These are phyloP conservation scores for Girardinus metallicus DNA, from an alignment of 2,797 vertebrate species.

Conservation along the genomic window DNA sequence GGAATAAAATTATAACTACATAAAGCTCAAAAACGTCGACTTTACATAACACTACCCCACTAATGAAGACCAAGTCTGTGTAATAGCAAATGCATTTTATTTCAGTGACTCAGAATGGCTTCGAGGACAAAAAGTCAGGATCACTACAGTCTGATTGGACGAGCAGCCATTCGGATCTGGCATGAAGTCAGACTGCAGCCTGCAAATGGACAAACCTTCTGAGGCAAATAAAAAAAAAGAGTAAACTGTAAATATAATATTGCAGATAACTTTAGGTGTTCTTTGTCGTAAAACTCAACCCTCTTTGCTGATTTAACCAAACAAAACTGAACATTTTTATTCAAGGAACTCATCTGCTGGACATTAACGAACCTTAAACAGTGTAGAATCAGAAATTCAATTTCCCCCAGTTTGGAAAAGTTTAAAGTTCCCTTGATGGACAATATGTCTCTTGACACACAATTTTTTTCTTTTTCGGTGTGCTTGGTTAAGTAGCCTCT, in stretches of 20 bases:
- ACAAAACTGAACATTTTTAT: neutral
- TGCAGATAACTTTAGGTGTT: neutral
- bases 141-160: neutral
- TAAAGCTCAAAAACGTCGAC: too few species aligned
- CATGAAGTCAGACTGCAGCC: neutral
- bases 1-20: too few species aligned
- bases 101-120: neutral
- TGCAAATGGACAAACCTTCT: neutral
- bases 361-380: neutral
- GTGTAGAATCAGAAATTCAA: too few species aligned
- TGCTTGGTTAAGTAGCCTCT: constrained; percentile 46
- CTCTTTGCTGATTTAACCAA: neutral
- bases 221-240: neutral
- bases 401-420: constrained; percentile 16
- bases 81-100: neutral
- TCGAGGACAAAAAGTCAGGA: neutral
- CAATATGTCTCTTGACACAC: constrained; percentile 40
- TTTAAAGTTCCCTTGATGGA: neutral
- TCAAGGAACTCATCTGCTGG: neutral
- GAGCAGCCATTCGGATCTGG: neutral
- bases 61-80: too few species aligned
- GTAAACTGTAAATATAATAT: neutral
- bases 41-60: too few species aligned
- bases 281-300: neutral
- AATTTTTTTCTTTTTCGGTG: constrained; percentile 26